A percentile compares a stretch with the other conserved stretches of the same genome.
Conservation (phyloP, 2,797 vertebrate species). For the Dendrocincla fuliginosa region DNA sequence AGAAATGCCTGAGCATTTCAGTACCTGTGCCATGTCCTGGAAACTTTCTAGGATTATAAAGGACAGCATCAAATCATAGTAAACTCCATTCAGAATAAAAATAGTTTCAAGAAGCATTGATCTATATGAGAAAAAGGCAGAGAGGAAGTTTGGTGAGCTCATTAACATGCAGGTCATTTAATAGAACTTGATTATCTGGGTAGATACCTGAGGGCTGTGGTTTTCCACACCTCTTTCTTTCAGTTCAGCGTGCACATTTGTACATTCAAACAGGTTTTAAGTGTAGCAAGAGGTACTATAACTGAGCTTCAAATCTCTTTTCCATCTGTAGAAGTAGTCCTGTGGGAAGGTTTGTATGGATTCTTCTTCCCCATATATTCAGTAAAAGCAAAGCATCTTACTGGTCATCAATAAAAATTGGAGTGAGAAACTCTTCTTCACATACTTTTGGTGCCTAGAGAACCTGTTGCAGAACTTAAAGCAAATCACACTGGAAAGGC, state of each 20-base stretch:
- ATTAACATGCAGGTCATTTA: neutral
- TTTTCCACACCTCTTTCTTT: neutral
- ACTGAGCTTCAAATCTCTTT: neutral
- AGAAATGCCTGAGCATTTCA: neutral
- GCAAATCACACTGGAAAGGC: neutral
- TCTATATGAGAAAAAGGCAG: neutral
- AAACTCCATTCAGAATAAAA: neutral
- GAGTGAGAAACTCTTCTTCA: neutral
- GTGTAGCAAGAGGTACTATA: neutral
- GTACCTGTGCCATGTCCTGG: neutral
- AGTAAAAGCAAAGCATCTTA: neutral
- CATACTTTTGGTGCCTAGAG: neutral
- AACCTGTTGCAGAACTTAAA: neutral
- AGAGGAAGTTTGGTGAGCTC: neutral
- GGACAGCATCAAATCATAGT: neutral
- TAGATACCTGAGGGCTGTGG: neutral
- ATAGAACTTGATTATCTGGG: neutral
- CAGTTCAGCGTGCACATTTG: fast-evolving
- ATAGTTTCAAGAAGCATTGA: neutral
- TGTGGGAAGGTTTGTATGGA: neutral
- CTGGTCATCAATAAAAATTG: neutral
- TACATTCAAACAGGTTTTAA: neutral
- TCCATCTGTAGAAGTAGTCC: neutral
- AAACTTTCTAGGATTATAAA: neutral
- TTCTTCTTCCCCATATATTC: neutral